A percentile compares a stretch with the other conserved stretches of the same genome.
Conservation (phyloP, 2,113 vertebrate genomes). For the Anarhynchus alexandrinus region DNA sequence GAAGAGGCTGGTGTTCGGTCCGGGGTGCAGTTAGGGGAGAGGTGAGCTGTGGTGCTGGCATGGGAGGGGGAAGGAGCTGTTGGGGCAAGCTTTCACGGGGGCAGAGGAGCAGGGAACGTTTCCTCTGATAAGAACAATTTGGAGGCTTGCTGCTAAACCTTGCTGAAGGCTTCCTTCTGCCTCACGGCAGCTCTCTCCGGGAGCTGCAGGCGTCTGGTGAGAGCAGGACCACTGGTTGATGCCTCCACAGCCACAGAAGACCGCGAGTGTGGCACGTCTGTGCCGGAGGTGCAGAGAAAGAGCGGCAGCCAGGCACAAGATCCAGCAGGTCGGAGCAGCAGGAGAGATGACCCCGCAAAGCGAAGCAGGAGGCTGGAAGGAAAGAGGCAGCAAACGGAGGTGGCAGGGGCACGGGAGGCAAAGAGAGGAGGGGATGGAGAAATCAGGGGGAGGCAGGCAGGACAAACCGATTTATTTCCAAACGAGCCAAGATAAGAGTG, state of each 20-base stretch:
- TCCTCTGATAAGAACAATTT: not conserved
- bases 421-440: not conserved
- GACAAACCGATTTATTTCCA: not conserved
- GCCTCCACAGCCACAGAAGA: no score
- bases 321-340: not conserved
- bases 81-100: not conserved
- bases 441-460: not conserved
- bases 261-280: accelerated
- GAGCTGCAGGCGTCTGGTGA: not conserved
- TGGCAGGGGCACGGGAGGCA: not conserved
- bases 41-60: not conserved
- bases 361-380: not conserved
- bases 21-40: not conserved
- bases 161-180: not conserved
- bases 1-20: not conserved
- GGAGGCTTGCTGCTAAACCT: not conserved
- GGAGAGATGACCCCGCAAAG: not conserved
- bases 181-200: not conserved
- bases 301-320: not conserved
- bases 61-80: not conserved
- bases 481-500: not conserved
- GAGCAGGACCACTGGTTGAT: no score
- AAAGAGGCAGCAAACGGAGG: not conserved
- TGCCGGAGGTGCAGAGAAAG: not conserved
- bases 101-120: not conserved